phyloP scores from a whole-genome alignment of 2,113 vertebrate species.

The Saccopteryx leptura region DNA sequence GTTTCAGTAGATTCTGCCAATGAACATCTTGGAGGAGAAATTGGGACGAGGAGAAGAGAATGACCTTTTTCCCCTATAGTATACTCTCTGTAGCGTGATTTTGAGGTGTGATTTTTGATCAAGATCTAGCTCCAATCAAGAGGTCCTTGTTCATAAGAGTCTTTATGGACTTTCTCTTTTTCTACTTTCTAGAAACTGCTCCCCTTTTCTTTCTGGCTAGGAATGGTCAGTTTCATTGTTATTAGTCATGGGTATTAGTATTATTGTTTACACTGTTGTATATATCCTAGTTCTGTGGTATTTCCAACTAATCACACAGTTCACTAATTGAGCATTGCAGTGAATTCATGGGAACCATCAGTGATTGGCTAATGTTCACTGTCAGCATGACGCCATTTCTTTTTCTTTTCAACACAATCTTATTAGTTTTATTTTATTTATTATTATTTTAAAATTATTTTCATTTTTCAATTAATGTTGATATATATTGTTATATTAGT shows the following conservation, averaged over 20 bases:
- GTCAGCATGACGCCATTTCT: neutral
- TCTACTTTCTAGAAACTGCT: neutral
- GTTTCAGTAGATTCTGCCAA: neutral
- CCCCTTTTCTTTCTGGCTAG: neutral
- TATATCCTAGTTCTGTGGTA: neutral
- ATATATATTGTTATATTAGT: no score
- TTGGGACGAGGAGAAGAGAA: neutral
- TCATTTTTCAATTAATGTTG: no score
- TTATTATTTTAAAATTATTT: no score
- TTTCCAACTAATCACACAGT: neutral
- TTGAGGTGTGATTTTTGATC: neutral
- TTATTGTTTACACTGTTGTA: neutral
- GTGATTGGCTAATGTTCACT: neutral
- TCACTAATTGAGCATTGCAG: neutral
- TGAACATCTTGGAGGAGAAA: neutral
- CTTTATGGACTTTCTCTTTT: neutral
- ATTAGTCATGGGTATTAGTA: no score
- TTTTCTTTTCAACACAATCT: neutral
- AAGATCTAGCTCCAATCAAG: neutral
- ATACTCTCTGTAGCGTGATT: neutral
- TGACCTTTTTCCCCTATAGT: neutral
- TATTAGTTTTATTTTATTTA: no score
- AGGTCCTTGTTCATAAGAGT: neutral
- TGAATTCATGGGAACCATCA: neutral
- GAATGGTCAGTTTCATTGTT: neutral